Percentiles rank a stretch among this genome's conserved stretches.
Evolutionary conservation across 2,888 invertebrate species (phyloP).

Genomic region (Tuta absoluta): DNA sequence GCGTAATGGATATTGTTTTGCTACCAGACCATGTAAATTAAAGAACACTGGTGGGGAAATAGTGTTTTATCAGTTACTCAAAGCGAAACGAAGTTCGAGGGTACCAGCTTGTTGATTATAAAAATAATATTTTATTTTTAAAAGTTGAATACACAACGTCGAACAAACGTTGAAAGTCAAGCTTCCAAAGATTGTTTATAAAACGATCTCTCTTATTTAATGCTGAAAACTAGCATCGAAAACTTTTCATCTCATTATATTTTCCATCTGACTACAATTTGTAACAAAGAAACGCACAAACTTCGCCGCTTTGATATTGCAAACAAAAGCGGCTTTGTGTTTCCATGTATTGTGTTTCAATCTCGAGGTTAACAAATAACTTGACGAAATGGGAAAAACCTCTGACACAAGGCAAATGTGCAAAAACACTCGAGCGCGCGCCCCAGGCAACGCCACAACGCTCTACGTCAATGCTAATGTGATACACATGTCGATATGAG

Average conservation of each 20-base stretch:
- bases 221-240: conserved; percentile 9
- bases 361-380: conserved; percentile 22
- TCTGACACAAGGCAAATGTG: conserved; percentile 12
- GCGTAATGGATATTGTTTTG: no score
- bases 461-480: conserved; percentile 59
- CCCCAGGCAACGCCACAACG: conserved; percentile 31
- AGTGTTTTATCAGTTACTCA: no score
- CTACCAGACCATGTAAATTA: no score
- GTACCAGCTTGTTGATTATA: no score
- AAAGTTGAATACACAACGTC: background rate
- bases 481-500: conserved; percentile 66
- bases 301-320: conserved; percentile 15
- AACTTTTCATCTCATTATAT: background rate
- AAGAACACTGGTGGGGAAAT: no score
- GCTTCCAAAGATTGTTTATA: background rate
- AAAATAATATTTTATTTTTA: no score
- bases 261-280: conserved; percentile 18
- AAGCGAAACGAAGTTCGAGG: no score
- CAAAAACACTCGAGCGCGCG: conserved; percentile 25
- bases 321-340: conserved; percentile 18
- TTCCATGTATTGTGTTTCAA: conserved; percentile 19
- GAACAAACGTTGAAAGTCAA: background rate
- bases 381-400: conserved; percentile 15
- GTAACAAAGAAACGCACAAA: conserved; percentile 14
- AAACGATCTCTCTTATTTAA: background rate